Evolutionary conservation across 2,797 vertebrate genomes (phyloP), one percentile per base, ranked within the genome.

Genomic region (Poeciliopsis paucimaculata): DNA sequence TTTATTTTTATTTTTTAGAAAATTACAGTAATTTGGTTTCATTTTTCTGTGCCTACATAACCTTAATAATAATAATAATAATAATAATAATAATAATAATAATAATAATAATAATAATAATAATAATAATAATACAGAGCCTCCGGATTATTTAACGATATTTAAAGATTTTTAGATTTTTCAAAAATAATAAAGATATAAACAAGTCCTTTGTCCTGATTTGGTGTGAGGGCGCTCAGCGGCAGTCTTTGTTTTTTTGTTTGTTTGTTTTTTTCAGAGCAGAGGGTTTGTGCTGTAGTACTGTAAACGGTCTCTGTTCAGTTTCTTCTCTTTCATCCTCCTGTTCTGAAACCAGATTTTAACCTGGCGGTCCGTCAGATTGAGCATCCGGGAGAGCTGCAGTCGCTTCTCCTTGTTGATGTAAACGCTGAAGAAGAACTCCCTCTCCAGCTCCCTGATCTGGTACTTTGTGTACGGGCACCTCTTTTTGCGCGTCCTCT

Each of bases 301-400:
- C 88, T 99, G 98, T 96, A 99, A 97, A 92, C 98, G 97, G 96
- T 99, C 98, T 94, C 98, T 98, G 96, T 98, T 99, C 91, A 99
- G 96, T 94, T 99, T 99, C 97, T 99, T 99, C 95, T 99, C 98
- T 95, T 99, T 99, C 98, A 99, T 99, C 89, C 98, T 97, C 93
- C 98, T 96, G 95, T 99, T 99, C 88, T 99, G 98, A 94, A 99
- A 99, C 98, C 98, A 99, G 92, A 99, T 99, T 96, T 99, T 99
- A 84, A 99, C 98, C 95, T 99, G 98, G 78, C 98, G 97, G 87
- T 99, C 98, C 87, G 98, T 98, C 93, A 99, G 96, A 91, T 98
- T 99, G 89, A 99, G 97, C 98, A 99, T 99, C 91, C 97, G 95
- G 18, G 98, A 99, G 76, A 99, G 96, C 93, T 99, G 98, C 72